Conservation (phyloP, 1,140 invertebrate species). For the Triops cancriformis region DNA sequence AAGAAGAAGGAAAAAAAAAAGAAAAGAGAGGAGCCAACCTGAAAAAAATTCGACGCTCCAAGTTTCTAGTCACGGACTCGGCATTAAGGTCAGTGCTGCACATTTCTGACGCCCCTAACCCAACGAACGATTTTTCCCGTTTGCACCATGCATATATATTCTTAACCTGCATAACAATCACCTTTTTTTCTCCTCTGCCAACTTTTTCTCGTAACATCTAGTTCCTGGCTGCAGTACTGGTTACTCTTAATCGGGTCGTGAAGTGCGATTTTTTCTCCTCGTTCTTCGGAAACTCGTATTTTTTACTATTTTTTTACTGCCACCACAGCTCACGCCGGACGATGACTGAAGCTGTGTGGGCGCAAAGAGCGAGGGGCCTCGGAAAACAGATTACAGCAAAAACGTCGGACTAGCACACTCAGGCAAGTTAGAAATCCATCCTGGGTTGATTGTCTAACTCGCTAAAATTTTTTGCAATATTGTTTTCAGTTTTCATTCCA, state of each 20-base stretch:
- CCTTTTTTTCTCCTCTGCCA: neutral
- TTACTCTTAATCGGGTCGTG: neutral
- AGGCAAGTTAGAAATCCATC: neutral
- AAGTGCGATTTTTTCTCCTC: neutral
- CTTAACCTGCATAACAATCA: neutral
- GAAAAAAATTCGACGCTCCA: neutral
- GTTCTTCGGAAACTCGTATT: neutral
- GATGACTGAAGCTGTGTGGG: neutral
- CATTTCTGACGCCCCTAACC: neutral
- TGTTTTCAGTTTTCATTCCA: neutral
- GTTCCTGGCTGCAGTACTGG: neutral
- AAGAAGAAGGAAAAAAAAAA: neutral
- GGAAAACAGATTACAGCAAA: conserved; percentile 8
- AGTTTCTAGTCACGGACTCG: conserved; percentile 4
- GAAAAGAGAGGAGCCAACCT: neutral
- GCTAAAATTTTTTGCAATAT: neutral
- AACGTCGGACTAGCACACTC: neutral
- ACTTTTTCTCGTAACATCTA: neutral
- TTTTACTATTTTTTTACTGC: neutral
- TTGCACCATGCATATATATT: neutral
- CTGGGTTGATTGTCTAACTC: neutral
- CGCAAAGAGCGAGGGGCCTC: neutral
- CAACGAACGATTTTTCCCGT: neutral
- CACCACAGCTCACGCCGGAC: neutral
- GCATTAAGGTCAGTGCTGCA: conserved; percentile 5